Evolutionary conservation across 2,113 vertebrate genomes (phyloP).

Genomic region (Eupsittula cactorum): DNA sequence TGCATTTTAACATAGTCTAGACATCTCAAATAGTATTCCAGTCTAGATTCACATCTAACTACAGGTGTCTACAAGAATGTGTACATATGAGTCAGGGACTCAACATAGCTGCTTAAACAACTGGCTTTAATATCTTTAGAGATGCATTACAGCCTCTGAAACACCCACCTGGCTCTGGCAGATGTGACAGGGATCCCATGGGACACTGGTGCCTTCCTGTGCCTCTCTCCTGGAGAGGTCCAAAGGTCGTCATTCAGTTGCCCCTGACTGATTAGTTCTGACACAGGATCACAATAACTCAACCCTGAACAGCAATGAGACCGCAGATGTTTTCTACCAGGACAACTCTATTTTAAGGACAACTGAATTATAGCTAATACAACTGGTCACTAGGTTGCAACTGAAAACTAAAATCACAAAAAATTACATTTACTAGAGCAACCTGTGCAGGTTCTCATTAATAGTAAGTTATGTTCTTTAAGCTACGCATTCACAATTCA

Average conservation of each 20-base stretch:
- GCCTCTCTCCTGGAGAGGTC: background rate
- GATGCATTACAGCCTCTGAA: background rate
- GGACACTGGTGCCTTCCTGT: background rate
- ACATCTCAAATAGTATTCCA: rapidly evolving
- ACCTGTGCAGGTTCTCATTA: background rate
- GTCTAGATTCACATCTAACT: background rate
- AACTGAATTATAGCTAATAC: background rate
- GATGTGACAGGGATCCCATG: background rate
- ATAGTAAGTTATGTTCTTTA: background rate
- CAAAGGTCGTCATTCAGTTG: background rate
- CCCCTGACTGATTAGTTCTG: background rate
- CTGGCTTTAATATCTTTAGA: background rate
- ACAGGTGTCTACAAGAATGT: background rate
- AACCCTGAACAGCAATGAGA: background rate
- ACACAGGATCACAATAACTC: background rate
- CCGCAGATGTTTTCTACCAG: background rate
- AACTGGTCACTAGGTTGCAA: background rate
- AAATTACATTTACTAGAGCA: background rate
- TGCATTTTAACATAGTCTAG: background rate
- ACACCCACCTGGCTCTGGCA: background rate
- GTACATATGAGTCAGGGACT: background rate
- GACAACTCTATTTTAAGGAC: background rate
- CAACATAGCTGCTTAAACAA: background rate
- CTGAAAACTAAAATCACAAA: background rate
- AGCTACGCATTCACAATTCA: background rate